Conservation (phyloP, 2,888 invertebrate genomes). For the Nymphalis urticae region DNA sequence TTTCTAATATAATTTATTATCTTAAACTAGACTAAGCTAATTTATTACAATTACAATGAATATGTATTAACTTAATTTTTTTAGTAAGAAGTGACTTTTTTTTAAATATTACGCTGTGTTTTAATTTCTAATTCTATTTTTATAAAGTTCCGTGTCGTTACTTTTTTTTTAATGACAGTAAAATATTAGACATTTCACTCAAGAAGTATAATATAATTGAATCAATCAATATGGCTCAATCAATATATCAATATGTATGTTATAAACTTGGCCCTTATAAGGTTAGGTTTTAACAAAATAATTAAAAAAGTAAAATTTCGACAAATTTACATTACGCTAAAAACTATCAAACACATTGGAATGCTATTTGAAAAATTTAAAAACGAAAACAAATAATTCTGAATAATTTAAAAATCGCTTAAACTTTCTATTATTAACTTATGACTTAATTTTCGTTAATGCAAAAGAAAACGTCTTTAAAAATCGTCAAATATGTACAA, state of each 20-base stretch:
- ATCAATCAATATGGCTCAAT: too few relatives aligned
- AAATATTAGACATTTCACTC: too few relatives aligned
- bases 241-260: too few relatives aligned
- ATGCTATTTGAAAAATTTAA: not conserved
- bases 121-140: too few relatives aligned
- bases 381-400: constrained; percentile 26
- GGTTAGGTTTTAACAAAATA: too few relatives aligned
- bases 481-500: constrained; percentile 39
- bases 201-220: too few relatives aligned
- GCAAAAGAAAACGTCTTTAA: constrained; percentile 23
- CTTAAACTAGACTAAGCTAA: not conserved
- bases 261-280: too few relatives aligned
- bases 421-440: constrained; percentile 31
- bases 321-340: not conserved
- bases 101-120: too few relatives aligned
- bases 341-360: not conserved
- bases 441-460: constrained; percentile 36
- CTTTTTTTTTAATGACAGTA: too few relatives aligned
- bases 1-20: constrained; percentile 18
- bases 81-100: too few relatives aligned
- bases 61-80: not conserved
- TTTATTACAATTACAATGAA: not conserved
- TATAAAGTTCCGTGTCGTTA: too few relatives aligned
- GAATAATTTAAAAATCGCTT: constrained; percentile 32
- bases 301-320: not conserved